Conservation (phyloP, 2,113 vertebrate genomes). For the Varanus komodoensis region DNA sequence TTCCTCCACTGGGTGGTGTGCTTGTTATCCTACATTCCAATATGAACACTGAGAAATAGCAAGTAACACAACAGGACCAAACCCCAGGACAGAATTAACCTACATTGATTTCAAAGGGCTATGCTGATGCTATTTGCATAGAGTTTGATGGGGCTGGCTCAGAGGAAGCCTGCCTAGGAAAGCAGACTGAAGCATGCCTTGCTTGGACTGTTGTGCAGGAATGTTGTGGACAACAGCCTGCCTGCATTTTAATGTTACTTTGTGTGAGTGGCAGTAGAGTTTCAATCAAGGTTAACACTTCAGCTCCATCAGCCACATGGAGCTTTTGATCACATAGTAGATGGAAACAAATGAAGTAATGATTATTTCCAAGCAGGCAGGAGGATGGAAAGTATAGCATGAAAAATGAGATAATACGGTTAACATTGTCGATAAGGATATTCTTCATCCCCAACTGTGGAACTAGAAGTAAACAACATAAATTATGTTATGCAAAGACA, state of each 20-base stretch:
- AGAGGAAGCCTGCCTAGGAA: neutral
- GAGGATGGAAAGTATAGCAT: neutral
- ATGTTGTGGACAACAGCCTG: neutral
- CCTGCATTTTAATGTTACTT: neutral
- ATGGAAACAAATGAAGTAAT: neutral
- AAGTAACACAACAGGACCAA: neutral
- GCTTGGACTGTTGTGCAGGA: neutral
- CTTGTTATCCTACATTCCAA: neutral
- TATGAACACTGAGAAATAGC: neutral
- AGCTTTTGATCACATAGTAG: neutral
- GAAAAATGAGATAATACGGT: neutral
- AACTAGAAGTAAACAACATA: neutral
- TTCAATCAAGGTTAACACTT: neutral
- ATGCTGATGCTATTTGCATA: neutral
- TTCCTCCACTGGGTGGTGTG: neutral
- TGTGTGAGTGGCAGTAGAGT: neutral
- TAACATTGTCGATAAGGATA: neutral
- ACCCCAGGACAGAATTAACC: neutral
- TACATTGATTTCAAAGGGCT: neutral
- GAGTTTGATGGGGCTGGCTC: neutral
- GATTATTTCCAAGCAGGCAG: neutral
- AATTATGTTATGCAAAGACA: neutral
- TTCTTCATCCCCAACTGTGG: neutral
- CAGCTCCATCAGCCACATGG: neutral
- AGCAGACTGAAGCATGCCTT: neutral